These are phyloP conservation scores for Pinna nobilis DNA, from an alignment of 1,140 invertebrate species.

Conservation along the genomic window DNA sequence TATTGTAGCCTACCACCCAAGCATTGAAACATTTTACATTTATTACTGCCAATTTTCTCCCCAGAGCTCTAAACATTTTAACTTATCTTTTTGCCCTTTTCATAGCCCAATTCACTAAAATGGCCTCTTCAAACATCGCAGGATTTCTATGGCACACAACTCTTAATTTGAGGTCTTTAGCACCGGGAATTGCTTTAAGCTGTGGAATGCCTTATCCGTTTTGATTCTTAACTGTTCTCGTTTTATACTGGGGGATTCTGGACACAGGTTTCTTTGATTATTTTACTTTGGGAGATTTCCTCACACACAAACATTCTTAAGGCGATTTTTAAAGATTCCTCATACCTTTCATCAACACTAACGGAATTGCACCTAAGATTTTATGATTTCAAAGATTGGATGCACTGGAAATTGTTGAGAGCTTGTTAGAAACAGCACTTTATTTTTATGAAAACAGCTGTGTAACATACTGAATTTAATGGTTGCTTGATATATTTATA, in stretches of 20 bases:
- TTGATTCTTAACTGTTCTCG: slow-evolving; percentile 17
- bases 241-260: slow-evolving; percentile 7
- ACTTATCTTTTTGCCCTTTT: background rate
- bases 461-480: background rate
- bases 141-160: slow-evolving; percentile 4
- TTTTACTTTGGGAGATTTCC: slow-evolving; percentile 7
- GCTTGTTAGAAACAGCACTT: slow-evolving; percentile 1
- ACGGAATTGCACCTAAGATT: slow-evolving; percentile 18
- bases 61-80: slow-evolving; percentile 3
- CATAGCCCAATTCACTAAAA: background rate
- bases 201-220: slow-evolving; percentile 20
- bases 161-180: slow-evolving; percentile 29
- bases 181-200: slow-evolving; percentile 23
- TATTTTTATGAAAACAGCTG: slow-evolving; percentile 16
- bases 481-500: background rate
- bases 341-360: background rate
- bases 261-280: slow-evolving; percentile 23
- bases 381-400: slow-evolving; percentile 9
- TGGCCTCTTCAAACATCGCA: slow-evolving; percentile 12
- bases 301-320: slow-evolving; percentile 10
- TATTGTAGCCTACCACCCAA: slow-evolving; percentile 16
- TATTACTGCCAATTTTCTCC: slow-evolving; percentile 27
- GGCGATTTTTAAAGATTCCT: slow-evolving; percentile 5
- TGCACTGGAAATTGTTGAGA: slow-evolving; percentile 1
- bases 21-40: slow-evolving; percentile 21